Percentiles rank a stretch among this genome's conserved stretches.
These are phyloP conservation scores for Erpetoichthys calabaricus DNA, from an alignment of 2,797 vertebrate species.

Conservation along the genomic window DNA sequence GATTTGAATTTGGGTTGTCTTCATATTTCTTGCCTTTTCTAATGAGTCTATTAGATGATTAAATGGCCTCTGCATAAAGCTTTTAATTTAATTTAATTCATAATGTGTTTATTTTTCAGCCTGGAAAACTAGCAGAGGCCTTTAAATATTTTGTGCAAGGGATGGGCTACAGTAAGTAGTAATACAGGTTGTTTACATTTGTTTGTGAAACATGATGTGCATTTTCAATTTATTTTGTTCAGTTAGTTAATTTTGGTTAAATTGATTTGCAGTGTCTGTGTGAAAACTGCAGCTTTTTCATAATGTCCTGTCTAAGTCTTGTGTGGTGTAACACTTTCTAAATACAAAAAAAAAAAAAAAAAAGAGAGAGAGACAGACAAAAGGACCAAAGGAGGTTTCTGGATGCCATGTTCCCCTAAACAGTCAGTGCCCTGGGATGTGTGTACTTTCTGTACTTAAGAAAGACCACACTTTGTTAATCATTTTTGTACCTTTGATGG, in stretches of 20 bases:
- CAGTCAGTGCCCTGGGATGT: too few relatives aligned
- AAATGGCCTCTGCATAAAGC: too few relatives aligned
- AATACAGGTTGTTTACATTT: constrained; percentile 17
- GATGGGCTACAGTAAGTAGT: constrained; percentile 59
- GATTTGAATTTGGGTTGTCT: too few relatives aligned
- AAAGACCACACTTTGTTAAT: too few relatives aligned
- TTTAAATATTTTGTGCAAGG: constrained; percentile 61
- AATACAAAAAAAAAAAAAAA: constrained; percentile 9
- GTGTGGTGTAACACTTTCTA: constrained; percentile 9
- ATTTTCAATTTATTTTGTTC: constrained; percentile 7
- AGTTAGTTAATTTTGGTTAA: background rate
- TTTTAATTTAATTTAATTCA: background rate
- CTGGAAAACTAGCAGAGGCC: constrained; percentile 50
- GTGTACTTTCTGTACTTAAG: too few relatives aligned
- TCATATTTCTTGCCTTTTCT: too few relatives aligned
- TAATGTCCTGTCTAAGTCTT: constrained; percentile 15
- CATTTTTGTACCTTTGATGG: too few relatives aligned
- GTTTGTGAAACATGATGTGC: constrained; percentile 8
- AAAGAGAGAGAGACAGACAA: constrained; percentile 4
- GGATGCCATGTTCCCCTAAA: too few relatives aligned
- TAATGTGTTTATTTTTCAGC: constrained; percentile 24
- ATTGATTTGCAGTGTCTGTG: constrained; percentile 3
- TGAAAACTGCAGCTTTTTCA: constrained; percentile 3
- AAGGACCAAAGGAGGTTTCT: too few relatives aligned
- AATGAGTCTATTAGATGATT: too few relatives aligned